phyloP scores from a whole-genome alignment of 2,797 vertebrate genomes.

The Scolopax bukidnonensis region DNA sequence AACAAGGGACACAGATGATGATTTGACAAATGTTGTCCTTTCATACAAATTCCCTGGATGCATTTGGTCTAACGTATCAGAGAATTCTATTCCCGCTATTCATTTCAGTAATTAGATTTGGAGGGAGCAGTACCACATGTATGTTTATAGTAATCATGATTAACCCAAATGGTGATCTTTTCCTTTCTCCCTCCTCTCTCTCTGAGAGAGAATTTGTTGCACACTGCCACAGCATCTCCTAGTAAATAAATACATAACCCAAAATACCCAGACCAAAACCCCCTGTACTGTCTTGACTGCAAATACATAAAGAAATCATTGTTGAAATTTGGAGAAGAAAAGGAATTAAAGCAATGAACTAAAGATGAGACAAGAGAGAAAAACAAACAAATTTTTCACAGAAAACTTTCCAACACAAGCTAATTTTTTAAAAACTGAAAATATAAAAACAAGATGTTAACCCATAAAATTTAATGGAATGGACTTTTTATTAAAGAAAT shows the following conservation, averaged over 20 bases:
- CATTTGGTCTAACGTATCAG: background rate
- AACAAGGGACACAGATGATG: conserved; percentile 30
- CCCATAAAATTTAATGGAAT: background rate
- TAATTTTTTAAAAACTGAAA: background rate
- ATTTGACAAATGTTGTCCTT: conserved; percentile 39
- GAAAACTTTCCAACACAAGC: background rate
- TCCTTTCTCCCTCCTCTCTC: background rate
- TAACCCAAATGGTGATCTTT: conserved; percentile 26
- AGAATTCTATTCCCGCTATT: conserved; percentile 34
- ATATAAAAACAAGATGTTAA: background rate
- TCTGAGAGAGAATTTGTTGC: background rate
- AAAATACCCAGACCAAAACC: background rate
- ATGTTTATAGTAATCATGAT: conserved; percentile 30
- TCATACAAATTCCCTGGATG: conserved; percentile 23
- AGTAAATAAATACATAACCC: background rate
- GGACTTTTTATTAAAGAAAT: background rate
- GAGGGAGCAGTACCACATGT: background rate
- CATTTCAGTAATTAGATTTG: conserved; percentile 59
- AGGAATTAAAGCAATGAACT: background rate
- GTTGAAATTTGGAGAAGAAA: background rate
- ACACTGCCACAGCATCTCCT: background rate
- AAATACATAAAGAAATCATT: background rate
- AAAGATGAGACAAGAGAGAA: background rate
- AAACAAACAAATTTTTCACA: background rate
- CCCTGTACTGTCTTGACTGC: background rate